Conservation (phyloP, 2,888 invertebrate species). For the Xestoiulus laeticollis region DNA sequence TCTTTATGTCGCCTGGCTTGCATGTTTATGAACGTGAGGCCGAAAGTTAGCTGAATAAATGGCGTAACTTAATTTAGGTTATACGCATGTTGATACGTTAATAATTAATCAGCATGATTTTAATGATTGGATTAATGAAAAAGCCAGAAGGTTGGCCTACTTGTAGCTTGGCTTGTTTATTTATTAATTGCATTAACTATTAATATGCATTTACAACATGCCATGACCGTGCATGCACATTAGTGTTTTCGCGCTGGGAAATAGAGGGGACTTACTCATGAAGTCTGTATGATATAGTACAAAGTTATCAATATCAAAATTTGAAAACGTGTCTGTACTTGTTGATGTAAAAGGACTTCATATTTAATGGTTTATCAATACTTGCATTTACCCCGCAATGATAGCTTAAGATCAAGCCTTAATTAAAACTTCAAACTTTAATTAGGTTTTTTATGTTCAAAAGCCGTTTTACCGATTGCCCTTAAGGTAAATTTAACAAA, state of each 20-base stretch:
- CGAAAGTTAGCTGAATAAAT: constrained; percentile 27
- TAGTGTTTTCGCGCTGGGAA: not conserved
- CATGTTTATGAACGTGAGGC: constrained; percentile 41
- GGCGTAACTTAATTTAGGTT: constrained; percentile 41
- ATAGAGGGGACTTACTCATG: not conserved
- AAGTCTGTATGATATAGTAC: not conserved
- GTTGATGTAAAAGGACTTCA: no score
- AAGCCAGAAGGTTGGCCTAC: constrained; percentile 38
- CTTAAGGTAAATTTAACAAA: no score
- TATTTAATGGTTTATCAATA: no score
- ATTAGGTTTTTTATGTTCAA: no score
- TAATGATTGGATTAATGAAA: constrained; percentile 43
- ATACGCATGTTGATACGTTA: constrained; percentile 39
- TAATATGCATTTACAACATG: constrained; percentile 34
- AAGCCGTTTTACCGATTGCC: no score
- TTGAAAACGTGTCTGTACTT: no score
- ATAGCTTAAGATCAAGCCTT: not conserved
- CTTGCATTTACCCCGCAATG: no score
- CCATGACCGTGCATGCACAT: constrained; percentile 27
- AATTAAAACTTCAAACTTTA: not conserved
- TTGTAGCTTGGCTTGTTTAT: constrained; percentile 39
- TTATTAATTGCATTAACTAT: constrained; percentile 43
- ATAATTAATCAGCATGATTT: constrained; percentile 41
- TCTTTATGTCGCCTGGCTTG: constrained; percentile 22
- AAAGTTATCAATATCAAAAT: no score